Base-by-base conservation (phyloP, 2,113 vertebrate species). In the Urocynchramus pylzowi region DNA sequence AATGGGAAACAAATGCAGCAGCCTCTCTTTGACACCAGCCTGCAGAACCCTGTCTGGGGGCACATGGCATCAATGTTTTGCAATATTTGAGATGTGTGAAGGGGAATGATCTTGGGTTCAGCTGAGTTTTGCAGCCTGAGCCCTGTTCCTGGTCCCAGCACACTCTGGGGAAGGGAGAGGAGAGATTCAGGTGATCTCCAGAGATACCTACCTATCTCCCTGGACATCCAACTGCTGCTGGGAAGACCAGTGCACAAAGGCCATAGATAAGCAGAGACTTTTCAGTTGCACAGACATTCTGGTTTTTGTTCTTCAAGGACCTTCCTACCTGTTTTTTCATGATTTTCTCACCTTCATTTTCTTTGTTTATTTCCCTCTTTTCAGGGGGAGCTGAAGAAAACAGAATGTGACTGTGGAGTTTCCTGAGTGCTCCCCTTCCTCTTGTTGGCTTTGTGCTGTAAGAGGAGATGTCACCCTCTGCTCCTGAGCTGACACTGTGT, bases 51-150 rank as follows among this genome's bases (percentile, higher is more conserved):
- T 4, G 2, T 61, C 56, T 57, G 14, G 44, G 79, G 26, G 39
- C 23, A 53, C 42, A 30, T 0, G 0, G 5, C 45, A 76, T 24
- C n/a, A 41, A 1, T 16, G 22, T 23, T 60, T 37, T 47, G 23
- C 53, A 42, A 4, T 10, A 7, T 31, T 35, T 61, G 53, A 60
- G 63, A 49, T 44, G 13, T 2, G 0, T 57, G 35, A 79, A 82
- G 37, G 22, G 15, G 10, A 35, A 44, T 13, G 6, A 44, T 54
- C 26, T 30, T 33, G 27, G 27, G 26, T 74, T 79, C 74, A n/a
- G 11, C 12, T 76, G 61, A 50, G 37, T n/a, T 68, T 47, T 93
- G 31, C 27, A 81, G 35, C 35, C 41, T 52, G 27, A 47, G 22
- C 19, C 7, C 8, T n/a, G 13, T 23, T 91, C n/a, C 35, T 19